These are phyloP conservation scores for Hirundichthys speculiger DNA, from an alignment of 2,113 vertebrate genomes.

Conservation along the genomic window DNA sequence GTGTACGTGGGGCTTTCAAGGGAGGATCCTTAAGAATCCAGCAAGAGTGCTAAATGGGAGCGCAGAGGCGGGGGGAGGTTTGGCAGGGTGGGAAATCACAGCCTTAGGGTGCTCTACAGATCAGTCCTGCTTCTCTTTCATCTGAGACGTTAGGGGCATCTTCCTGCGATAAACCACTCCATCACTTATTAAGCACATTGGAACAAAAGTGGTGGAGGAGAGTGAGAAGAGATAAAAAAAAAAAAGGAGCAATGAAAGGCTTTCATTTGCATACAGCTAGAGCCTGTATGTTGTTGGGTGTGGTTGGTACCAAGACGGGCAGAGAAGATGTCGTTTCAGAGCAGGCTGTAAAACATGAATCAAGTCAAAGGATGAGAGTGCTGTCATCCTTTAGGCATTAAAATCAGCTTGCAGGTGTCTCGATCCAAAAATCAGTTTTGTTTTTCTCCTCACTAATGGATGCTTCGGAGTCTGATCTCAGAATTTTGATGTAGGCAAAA, in stretches of 20 bases:
- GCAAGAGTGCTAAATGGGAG: conserved; percentile 48
- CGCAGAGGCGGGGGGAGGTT: conserved; percentile 34
- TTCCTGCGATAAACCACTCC: conserved; percentile 64
- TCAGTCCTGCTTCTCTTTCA: conserved; percentile 74
- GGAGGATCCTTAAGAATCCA: conserved; percentile 57
- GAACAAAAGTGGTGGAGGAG: conserved; percentile 60
- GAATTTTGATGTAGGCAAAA: conserved; percentile 6
- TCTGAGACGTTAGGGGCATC: conserved; percentile 57
- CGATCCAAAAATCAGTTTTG: not conserved
- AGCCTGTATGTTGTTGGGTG: conserved; percentile 47
- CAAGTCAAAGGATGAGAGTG: conserved; percentile 1
- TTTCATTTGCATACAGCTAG: conserved; percentile 31
- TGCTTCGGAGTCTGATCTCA: not conserved
- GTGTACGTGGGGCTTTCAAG: conserved; percentile 24
- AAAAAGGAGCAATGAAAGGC: conserved; percentile 10
- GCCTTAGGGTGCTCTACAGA: conserved; percentile 56
- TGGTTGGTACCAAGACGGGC: conserved; percentile 26
- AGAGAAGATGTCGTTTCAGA: not conserved
- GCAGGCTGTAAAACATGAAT: conserved; percentile 12
- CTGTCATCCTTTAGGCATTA: not conserved
- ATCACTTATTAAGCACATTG: conserved; percentile 70
- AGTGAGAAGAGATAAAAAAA: conserved; percentile 1
- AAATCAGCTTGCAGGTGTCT: not conserved
- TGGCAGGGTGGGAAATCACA: conserved; percentile 57
- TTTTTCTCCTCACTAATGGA: too few relatives aligned